phyloP scores from a whole-genome alignment of 2,797 vertebrate species.

The Anguilla pacifica region DNA sequence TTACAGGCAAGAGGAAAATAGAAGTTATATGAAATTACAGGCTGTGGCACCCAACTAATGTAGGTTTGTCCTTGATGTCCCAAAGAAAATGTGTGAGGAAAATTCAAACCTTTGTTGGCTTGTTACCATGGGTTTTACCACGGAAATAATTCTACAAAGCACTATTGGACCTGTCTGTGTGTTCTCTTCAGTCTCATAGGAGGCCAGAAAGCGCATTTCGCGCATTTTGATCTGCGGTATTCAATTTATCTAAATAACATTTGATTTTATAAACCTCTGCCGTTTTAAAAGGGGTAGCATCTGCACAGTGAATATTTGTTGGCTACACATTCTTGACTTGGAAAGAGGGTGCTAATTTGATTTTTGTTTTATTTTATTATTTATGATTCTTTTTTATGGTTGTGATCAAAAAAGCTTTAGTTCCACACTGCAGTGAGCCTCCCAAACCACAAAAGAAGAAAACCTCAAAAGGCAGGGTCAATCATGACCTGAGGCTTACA shows the following conservation, averaged over 20 bases:
- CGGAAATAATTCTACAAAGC: not conserved
- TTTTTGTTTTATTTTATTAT: not conserved
- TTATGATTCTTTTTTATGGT: constrained; percentile 30
- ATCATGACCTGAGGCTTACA: constrained; percentile 48
- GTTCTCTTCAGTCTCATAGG: not conserved
- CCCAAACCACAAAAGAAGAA: constrained; percentile 35
- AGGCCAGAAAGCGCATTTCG: not conserved
- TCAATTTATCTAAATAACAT: not conserved
- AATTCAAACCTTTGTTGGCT: not conserved
- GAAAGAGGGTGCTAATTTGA: not conserved
- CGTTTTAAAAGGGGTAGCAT: not conserved
- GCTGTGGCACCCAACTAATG: not conserved
- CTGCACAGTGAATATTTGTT: not conserved
- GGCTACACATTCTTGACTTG: not conserved
- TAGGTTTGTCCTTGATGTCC: not conserved
- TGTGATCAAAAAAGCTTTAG: constrained; percentile 27
- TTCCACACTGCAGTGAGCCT: constrained; percentile 44
- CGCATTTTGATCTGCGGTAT: not conserved
- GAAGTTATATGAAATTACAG: not conserved
- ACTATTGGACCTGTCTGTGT: not conserved
- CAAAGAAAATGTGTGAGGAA: not conserved
- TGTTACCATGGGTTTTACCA: not conserved
- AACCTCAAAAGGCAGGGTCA: constrained; percentile 42
- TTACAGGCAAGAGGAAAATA: not conserved
- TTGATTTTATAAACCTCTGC: not conserved